These are phyloP conservation scores for Dicerorhinus sumatrensis DNA, from an alignment of 2,113 vertebrate species.

Conservation along the genomic window DNA sequence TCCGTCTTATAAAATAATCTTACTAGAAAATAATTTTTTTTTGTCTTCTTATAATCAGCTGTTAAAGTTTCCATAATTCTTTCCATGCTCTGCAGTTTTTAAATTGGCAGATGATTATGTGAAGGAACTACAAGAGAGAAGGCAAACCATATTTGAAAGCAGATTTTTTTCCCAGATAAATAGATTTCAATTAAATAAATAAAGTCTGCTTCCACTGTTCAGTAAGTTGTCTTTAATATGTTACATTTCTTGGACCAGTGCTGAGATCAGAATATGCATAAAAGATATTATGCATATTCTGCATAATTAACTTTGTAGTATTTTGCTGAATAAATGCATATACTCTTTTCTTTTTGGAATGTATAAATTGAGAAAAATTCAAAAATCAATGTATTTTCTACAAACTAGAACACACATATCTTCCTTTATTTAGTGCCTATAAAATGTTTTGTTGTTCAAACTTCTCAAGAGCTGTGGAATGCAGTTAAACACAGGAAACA, in stretches of 20 bases:
- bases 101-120: slow-evolving; percentile 85
- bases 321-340: background rate
- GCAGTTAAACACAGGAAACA: background rate
- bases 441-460: background rate
- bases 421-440: background rate
- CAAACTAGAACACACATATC: background rate
- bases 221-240: background rate
- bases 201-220: background rate
- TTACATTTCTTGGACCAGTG: background rate
- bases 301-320: background rate
- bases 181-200: slow-evolving; percentile 53
- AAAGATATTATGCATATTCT: background rate
- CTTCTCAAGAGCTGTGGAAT: background rate
- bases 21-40: slow-evolving; percentile 77
- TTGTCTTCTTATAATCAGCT: slow-evolving; percentile 78
- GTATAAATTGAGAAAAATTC: background rate
- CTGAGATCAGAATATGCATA: background rate
- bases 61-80: slow-evolving; percentile 84
- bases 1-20: slow-evolving; percentile 66
- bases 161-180: slow-evolving; percentile 71
- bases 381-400: background rate
- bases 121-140: slow-evolving; percentile 77
- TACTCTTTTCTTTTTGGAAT: background rate
- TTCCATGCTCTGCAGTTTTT: slow-evolving; percentile 71
- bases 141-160: slow-evolving; percentile 77